phyloP scores from a whole-genome alignment of 2,888 invertebrate species.

The Trichogramma evanescens region DNA sequence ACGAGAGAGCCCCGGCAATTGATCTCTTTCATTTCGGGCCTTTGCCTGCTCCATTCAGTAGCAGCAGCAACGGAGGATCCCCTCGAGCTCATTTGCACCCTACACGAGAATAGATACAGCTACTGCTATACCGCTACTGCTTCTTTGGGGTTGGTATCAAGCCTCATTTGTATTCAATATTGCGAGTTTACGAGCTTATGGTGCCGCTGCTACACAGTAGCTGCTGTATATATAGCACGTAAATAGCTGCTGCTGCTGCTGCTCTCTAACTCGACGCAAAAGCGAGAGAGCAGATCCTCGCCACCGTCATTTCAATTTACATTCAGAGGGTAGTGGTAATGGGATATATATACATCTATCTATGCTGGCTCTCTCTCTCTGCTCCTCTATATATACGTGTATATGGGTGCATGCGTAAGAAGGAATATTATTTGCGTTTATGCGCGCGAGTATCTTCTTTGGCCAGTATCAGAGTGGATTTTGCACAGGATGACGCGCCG shows the following conservation, averaged over 20 bases:
- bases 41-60: background rate
- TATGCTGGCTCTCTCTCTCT: too few relatives aligned
- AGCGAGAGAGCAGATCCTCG: conserved; percentile 25
- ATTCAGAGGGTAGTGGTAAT: conserved; percentile 31
- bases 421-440: too few relatives aligned
- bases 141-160: too few relatives aligned
- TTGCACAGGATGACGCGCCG: conserved; percentile 35
- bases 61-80: background rate
- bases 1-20: too few relatives aligned
- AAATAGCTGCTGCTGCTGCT: background rate
- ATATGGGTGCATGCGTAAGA: too few relatives aligned
- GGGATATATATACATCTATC: background rate
- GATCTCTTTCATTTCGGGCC: too few relatives aligned
- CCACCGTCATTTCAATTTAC: conserved; percentile 39
- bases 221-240: too few relatives aligned
- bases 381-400: too few relatives aligned
- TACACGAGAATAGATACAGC: conserved; percentile 6
- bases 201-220: conserved; percentile 14
- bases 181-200: conserved; percentile 47
- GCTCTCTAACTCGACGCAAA: background rate
- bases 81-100: conserved; percentile 41
- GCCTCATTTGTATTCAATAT: conserved; percentile 48
- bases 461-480: conserved; percentile 41
- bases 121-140: background rate
- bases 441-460: background rate